phyloP scores from a whole-genome alignment of 2,113 vertebrate species.

The Silurus meridionalis region DNA sequence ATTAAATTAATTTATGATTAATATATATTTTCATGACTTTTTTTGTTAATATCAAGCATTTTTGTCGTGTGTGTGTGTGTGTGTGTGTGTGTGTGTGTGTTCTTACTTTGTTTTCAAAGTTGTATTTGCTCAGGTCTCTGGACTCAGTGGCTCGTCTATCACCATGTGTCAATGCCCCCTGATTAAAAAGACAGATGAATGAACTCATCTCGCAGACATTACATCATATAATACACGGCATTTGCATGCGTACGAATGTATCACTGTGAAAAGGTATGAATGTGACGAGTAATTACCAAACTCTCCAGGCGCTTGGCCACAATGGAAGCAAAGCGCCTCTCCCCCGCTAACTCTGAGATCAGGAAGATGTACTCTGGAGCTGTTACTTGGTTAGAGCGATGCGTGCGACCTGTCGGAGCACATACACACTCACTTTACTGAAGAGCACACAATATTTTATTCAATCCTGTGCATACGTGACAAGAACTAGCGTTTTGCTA shows the following conservation, averaged over 20 bases:
- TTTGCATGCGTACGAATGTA: not conserved
- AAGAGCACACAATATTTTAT: not conserved
- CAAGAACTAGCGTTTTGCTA: not conserved
- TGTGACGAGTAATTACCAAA: slow-evolving; percentile 74
- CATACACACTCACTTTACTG: not conserved
- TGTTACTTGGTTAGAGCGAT: slow-evolving; percentile 95
- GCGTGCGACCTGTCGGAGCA: slow-evolving; percentile 82
- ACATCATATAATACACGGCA: not conserved
- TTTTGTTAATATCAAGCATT: not conserved
- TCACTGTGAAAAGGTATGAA: not conserved
- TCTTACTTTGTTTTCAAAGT: slow-evolving; percentile 95
- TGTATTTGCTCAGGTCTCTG: slow-evolving; percentile 97
- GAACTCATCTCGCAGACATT: not conserved
- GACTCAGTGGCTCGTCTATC: slow-evolving; percentile 93
- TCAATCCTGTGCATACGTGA: not conserved
- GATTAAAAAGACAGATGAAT: slow-evolving; percentile 59
- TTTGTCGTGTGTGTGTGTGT: not conserved
- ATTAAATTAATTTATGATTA: not conserved
- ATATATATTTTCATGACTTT: not conserved
- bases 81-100: not conserved
- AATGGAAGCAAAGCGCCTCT: slow-evolving; percentile 94
- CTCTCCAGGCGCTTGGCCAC: slow-evolving; percentile 98
- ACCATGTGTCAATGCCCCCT: slow-evolving; percentile 95
- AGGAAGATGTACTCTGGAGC: slow-evolving; percentile 97
- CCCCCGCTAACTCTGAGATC: slow-evolving; percentile 92